Percentiles rank a stretch among this genome's conserved stretches.
These are phyloP conservation scores for Drosophila parthenogenetica DNA, from an alignment of 2,888 invertebrate genomes.

Conservation along the genomic window DNA sequence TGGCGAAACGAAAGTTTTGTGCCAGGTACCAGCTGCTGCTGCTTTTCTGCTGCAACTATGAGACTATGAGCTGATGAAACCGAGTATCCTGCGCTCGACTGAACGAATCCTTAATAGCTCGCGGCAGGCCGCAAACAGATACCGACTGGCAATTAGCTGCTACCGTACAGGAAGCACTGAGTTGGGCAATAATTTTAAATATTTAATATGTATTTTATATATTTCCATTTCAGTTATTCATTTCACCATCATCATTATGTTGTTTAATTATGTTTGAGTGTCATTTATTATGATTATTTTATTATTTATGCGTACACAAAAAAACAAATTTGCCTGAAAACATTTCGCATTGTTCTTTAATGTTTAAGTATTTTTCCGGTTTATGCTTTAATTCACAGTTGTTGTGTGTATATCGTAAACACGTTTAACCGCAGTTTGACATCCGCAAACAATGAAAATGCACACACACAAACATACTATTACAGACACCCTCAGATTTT, in stretches of 20 bases:
- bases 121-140: slow-evolving; percentile 51
- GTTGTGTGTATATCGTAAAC: slow-evolving; percentile 43
- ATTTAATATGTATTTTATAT: slow-evolving; percentile 22
- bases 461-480: slow-evolving; percentile 9
- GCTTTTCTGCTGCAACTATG: slow-evolving; percentile 25
- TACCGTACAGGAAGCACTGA: slow-evolving; percentile 26
- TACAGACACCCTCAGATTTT: slow-evolving; percentile 1
- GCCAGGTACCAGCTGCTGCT: slow-evolving; percentile 58
- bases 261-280: slow-evolving; percentile 33
- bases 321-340: slow-evolving; percentile 7
- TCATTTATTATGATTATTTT: slow-evolving; percentile 11
- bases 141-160: slow-evolving; percentile 56
- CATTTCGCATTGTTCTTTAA: slow-evolving; percentile 5
- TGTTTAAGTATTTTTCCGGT: not conserved
- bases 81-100: slow-evolving; percentile 24
- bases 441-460: slow-evolving; percentile 48
- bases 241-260: slow-evolving; percentile 18
- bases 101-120: slow-evolving; percentile 44
- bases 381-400: slow-evolving; percentile 13
- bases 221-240: slow-evolving; percentile 14
- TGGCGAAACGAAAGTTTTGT: slow-evolving; percentile 50
- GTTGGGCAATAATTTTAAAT: slow-evolving; percentile 20
- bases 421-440: slow-evolving; percentile 65
- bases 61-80: slow-evolving; percentile 4
- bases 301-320: slow-evolving; percentile 8